A percentile compares a stretch with the other conserved stretches of the same genome.
Evolutionary conservation across 2,888 invertebrate genomes (phyloP).

Genomic region (Drosophila nr. perissopoda): DNA sequence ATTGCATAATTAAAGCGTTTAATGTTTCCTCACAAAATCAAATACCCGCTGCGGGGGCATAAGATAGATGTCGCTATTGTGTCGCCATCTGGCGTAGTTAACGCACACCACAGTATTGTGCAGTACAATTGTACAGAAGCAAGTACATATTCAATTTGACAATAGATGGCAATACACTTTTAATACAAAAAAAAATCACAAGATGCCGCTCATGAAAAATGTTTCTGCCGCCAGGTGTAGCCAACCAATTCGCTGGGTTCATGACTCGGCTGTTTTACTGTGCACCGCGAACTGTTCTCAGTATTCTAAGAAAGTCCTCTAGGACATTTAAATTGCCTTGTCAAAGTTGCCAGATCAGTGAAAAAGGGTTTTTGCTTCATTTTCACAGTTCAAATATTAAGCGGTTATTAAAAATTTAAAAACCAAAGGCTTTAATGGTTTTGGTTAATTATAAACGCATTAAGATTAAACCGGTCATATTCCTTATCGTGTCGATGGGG

Average conservation of each 20-base stretch:
- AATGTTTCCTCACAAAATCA: neutral
- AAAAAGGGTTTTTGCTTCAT: no score
- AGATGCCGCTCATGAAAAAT: slow-evolving; percentile 1
- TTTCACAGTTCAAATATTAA: neutral
- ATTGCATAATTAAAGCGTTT: no score
- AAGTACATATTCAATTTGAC: neutral
- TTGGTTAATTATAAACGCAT: neutral
- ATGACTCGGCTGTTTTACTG: neutral
- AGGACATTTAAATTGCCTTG: slow-evolving; percentile 6
- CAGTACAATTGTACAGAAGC: neutral
- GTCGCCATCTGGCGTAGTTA: neutral
- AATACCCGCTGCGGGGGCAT: no score
- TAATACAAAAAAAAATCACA: neutral
- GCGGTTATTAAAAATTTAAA: neutral
- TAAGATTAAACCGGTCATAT: slow-evolving; percentile 6
- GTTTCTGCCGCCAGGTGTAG: neutral
- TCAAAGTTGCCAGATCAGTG: neutral
- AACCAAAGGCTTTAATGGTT: neutral
- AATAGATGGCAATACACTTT: neutral
- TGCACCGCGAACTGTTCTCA: slow-evolving; percentile 2
- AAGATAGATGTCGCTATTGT: neutral
- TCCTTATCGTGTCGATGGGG: slow-evolving; percentile 2
- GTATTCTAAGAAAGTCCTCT: slow-evolving; percentile 1
- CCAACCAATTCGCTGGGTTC: slow-evolving; percentile 4
- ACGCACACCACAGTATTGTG: neutral